Evolutionary conservation across 2,797 vertebrate genomes (phyloP).

Genomic region (Sternarchorhynchus goeldii): DNA sequence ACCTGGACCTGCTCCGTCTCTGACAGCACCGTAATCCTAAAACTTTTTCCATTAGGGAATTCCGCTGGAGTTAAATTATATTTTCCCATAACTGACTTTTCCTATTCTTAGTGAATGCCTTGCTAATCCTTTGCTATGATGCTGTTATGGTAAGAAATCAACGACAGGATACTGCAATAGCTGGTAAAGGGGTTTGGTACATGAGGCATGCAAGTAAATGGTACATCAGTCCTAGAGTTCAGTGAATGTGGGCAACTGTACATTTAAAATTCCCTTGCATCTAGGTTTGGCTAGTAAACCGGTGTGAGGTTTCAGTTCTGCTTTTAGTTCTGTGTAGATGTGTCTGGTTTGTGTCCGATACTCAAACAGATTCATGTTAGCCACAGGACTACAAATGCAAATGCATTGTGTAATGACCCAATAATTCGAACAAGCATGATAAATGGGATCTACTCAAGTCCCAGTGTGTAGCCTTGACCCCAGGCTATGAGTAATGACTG

Average conservation of each 20-base stretch:
- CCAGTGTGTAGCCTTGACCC: conserved; percentile 41
- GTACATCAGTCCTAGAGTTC: neutral
- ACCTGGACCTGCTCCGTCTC: conserved; percentile 11
- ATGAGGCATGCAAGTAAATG: no score
- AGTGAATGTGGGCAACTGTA: neutral
- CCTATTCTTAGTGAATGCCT: no score
- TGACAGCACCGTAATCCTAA: neutral
- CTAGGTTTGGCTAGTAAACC: neutral
- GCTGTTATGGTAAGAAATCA: no score
- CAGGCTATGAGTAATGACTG: conserved; percentile 47
- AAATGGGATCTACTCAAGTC: conserved; percentile 50
- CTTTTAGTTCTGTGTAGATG: neutral
- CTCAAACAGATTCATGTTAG: conserved; percentile 29
- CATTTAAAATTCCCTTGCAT: neutral
- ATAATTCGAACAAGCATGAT: conserved; percentile 57
- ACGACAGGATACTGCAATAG: no score
- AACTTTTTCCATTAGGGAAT: conserved; percentile 35
- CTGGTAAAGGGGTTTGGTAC: no score
- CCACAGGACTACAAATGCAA: conserved; percentile 38
- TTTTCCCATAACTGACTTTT: conserved; percentile 26
- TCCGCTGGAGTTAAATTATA: conserved; percentile 27
- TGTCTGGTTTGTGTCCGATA: neutral
- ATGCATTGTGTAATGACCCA: conserved; percentile 55
- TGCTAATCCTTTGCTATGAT: no score
- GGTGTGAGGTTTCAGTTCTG: neutral